Conservation (phyloP, 2,113 vertebrate species). For the Dolichotis patagonum region DNA sequence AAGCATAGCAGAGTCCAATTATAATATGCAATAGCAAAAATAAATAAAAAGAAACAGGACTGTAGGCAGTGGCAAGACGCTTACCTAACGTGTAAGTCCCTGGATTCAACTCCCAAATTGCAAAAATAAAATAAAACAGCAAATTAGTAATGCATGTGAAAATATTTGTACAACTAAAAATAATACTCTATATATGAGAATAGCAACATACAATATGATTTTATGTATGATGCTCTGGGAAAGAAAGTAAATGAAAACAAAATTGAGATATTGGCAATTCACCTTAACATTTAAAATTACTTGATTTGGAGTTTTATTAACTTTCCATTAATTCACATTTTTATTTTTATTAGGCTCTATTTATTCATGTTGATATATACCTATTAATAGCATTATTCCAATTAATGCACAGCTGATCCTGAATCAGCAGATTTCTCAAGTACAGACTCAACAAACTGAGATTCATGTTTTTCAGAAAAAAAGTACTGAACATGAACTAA, state of each 20-base stretch:
- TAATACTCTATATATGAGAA: background rate
- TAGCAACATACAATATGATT: background rate
- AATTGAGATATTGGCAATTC: background rate
- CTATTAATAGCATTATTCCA: background rate
- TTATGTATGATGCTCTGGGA: background rate
- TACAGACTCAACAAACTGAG: background rate
- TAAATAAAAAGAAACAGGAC: background rate
- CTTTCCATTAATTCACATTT: background rate
- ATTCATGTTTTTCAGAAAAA: background rate
- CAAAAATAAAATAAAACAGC: background rate
- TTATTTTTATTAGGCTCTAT: background rate
- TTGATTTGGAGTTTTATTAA: background rate
- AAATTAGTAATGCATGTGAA: background rate
- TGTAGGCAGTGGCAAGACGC: too few relatives aligned
- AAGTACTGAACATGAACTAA: background rate
- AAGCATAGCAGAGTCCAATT: background rate
- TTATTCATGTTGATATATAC: background rate
- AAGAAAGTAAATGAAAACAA: background rate
- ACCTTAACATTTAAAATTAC: background rate
- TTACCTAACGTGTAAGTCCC: background rate
- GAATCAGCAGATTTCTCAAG: background rate
- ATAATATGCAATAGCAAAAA: background rate
- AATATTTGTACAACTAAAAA: background rate
- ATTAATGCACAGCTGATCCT: background rate
- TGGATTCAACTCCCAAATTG: background rate